Evolutionary conservation across 92 coral and sea anemone genomes (phyloP), one percentile per base, ranked within the genome.

Genomic region (Nematostella vectensis): DNA sequence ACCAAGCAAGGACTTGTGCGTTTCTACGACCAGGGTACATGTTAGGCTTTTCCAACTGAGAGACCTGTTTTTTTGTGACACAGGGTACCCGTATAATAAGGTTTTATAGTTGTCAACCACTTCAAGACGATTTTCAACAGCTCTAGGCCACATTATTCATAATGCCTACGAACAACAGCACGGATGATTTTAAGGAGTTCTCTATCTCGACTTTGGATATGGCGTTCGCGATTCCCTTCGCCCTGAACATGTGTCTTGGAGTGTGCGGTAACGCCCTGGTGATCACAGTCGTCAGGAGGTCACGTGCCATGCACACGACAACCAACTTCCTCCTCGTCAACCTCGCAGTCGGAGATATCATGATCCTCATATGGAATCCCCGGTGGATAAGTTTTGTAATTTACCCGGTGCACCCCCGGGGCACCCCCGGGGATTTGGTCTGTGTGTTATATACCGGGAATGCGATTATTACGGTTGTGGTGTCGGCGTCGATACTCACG

Each of bases 371-470:
- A 1, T 78, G 79, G 79, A 74, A 78, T 31, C 84, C 84, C 0
- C 63, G 84, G 17, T 62, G 50, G 19, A 69, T 78, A 31, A 70
- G 75, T 23, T 70, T 81, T 47, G 63, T 59, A 13, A 63, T 81
- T 40, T 63, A 70, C 24, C 63, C 75, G 0, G 44, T 54, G 29
- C 88, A 81, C 47, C 88, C 88, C 1, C 24, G 59, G 25, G 88
- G 83, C 31, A 49, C 25, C 8, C 21, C 49, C 2, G 88, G 88
- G 2, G 83, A 81, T 43, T 40, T 56, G 16, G 27, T 76, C 15
- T 81, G 88, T 43, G 71, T 49, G 70, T 2, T 81, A 12, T 76
- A 69, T 69, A 81, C 83, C 3, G 83, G 88, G 25, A 81, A 81
- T 29, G 88, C 75, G 0, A 58, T 81, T 29, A 49, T 81, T 0